phyloP scores from a whole-genome alignment of 2,113 vertebrate species.

The Fregetta grallaria region DNA sequence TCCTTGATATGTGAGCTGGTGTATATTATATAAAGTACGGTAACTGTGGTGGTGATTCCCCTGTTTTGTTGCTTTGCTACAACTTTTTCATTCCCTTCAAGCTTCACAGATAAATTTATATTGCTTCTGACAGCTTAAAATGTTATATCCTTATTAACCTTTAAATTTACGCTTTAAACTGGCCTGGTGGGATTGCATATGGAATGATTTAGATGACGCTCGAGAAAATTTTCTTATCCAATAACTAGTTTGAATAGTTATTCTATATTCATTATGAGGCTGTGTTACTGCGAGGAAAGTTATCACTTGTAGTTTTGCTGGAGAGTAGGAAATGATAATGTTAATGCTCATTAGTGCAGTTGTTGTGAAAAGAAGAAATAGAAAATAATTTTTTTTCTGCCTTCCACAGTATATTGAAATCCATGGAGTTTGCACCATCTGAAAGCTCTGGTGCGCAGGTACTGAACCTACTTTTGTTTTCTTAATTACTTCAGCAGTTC shows the following conservation, averaged over 20 bases:
- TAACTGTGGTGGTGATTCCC: neutral
- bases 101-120: slow-evolving; percentile 69
- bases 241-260: slow-evolving; percentile 63
- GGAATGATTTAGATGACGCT: slow-evolving; percentile 76
- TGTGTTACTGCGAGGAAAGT: slow-evolving; percentile 59
- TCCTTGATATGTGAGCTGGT: slow-evolving; percentile 19
- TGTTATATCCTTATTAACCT: slow-evolving; percentile 80
- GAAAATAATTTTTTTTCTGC: slow-evolving; percentile 56
- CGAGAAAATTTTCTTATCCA: slow-evolving; percentile 68
- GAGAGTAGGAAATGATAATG: slow-evolving; percentile 27
- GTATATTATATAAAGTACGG: neutral
- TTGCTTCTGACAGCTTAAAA: slow-evolving; percentile 74
- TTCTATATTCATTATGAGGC: slow-evolving; percentile 69
- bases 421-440: slow-evolving; percentile 92
- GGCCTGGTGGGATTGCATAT: slow-evolving; percentile 75
- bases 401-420: slow-evolving; percentile 90
- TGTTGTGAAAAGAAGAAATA: neutral
- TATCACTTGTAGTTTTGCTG: slow-evolving; percentile 48
- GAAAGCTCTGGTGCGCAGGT: slow-evolving; percentile 89
- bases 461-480: slow-evolving; percentile 38
- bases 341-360: slow-evolving; percentile 26
- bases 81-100: slow-evolving; percentile 57
- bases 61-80: slow-evolving; percentile 28
- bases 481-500: neutral
- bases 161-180: slow-evolving; percentile 76